Evolutionary conservation across 2,113 vertebrate species (phyloP), one percentile per base, ranked within the genome.

Genomic region (Colius striatus): DNA sequence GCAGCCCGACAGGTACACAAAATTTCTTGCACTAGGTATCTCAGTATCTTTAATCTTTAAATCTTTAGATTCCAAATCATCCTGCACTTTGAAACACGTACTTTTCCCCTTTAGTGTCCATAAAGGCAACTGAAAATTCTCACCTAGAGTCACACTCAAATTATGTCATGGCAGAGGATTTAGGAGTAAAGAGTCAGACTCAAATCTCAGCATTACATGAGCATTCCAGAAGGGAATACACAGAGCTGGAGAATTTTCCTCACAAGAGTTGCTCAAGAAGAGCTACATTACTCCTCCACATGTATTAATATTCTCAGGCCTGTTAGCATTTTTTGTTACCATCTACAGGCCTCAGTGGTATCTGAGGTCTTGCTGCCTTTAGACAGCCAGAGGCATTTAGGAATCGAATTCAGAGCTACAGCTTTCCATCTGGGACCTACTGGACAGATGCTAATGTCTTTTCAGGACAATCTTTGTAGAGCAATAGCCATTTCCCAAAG

Each of bases 191-290:
- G 76, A 68, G 14, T 13, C 1, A 22, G 50, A 45, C 15, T 34
- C 0, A 0, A 0, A 68, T 79, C 21, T 53, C 9, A 0, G 58
- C n/a, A 58, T 76, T 34, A 32, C 1, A 10, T 20, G 18, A 36
- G 26, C 32, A 57, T 70, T 77, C 23, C 84, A 89, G 76, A 74
- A 73, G 15, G 11, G 18, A 80, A 83, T n/a, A 27, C 20, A 45
- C 9, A 43, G 4, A 32, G 32, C 10, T 60, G 43, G 34, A 67
- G 29, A 87, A 55, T 30, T 57, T 57, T 9, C 29, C n/a, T 82
- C 53, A 55, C 38, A 57, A 53, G 45, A 51, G 22, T 12, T 47
- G 18, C 41, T 90, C 55, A 53, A 13, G 61, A 93, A 45, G 20
- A 94, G 26, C 70, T 84, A 14, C 36, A 65, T 54, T 38, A 21